Percentiles rank a stretch among this genome's conserved stretches.
Evolutionary conservation across 2,888 invertebrate species (phyloP).

Genomic region (Caenorhabditis wallacei): DNA sequence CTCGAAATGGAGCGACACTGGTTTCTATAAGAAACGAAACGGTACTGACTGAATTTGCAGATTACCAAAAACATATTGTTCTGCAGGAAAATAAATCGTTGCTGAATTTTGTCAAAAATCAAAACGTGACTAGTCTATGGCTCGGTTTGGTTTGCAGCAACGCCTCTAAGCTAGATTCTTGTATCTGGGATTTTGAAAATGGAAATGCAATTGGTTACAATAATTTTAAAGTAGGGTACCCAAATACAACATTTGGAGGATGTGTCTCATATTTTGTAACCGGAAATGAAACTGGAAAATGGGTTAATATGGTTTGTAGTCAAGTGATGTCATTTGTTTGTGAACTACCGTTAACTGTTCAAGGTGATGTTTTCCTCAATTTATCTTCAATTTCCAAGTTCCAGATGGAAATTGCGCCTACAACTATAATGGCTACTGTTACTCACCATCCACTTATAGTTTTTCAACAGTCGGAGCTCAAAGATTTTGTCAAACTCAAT

Average conservation of each 20-base stretch:
- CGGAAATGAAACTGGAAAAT: not conserved
- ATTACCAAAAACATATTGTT: too few species aligned
- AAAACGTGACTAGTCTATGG: not conserved
- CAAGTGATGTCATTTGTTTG: not conserved
- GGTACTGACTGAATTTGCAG: too few species aligned
- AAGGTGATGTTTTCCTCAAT: not conserved
- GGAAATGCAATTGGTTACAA: not conserved
- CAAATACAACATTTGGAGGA: not conserved
- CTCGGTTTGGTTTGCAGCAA: not conserved
- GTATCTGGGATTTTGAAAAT: not conserved
- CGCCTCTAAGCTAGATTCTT: not conserved
- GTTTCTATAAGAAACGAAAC: not conserved
- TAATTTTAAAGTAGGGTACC: not conserved
- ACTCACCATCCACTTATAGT: not conserved
- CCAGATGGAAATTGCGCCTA: not conserved
- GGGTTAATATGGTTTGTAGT: not conserved
- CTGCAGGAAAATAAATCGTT: not conserved
- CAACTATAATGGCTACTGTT: constrained; percentile 9
- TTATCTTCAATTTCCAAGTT: not conserved
- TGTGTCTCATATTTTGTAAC: not conserved
- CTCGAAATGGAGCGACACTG: not conserved
- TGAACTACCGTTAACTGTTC: not conserved
- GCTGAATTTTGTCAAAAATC: not conserved
- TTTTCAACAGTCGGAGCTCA: not conserved
- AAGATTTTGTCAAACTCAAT: not conserved